Conservation (phyloP, 2,888 invertebrate genomes). For the Eulithis prunata region DNA sequence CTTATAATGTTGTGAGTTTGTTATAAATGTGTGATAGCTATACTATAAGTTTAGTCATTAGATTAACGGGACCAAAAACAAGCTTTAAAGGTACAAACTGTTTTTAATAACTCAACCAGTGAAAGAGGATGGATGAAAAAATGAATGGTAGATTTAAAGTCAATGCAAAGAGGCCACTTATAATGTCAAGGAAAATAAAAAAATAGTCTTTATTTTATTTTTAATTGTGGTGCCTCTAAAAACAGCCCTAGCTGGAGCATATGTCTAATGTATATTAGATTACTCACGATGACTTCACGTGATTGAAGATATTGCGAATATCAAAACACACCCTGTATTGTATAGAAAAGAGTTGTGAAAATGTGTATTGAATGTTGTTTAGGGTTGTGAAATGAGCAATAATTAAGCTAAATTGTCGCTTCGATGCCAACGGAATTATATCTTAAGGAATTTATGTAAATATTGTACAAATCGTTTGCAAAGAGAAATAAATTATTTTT, state of each 20-base stretch:
- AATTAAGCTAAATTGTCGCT: conserved; percentile 11
- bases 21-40: conserved; percentile 66
- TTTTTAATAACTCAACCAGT: no score
- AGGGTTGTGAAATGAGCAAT: conserved; percentile 27
- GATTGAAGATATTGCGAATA: no score
- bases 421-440: conserved; percentile 15
- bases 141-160: no score
- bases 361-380: conserved; percentile 2
- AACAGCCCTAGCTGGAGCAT: no score
- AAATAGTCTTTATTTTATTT: no score
- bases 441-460: conserved; percentile 43
- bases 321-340: no score
- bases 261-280: no score
- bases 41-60: conserved; percentile 64
- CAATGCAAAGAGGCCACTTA: no score
- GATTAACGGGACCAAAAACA: conserved; percentile 61
- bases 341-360: background rate
- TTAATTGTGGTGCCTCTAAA: no score
- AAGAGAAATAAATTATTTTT: conserved; percentile 62
- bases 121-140: no score
- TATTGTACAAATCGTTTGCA: conserved; percentile 48
- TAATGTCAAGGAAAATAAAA: no score
- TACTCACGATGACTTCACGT: no score
- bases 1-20: conserved; percentile 56
- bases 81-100: conserved; percentile 62